phyloP scores from a whole-genome alignment of 2,113 vertebrate species.

The Spermophilus dauricus region DNA sequence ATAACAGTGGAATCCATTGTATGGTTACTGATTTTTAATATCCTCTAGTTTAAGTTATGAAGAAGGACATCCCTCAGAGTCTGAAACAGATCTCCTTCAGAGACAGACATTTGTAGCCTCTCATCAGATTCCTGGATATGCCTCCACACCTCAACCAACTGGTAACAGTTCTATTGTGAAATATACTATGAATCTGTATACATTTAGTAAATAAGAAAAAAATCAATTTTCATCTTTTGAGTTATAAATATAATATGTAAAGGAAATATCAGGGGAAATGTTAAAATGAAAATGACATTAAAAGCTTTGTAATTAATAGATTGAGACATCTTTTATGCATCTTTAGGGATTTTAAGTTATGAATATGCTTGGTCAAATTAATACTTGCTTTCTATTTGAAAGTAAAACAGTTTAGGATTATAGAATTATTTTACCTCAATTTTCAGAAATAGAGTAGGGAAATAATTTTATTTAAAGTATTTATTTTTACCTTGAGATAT shows the following conservation, averaged over 20 bases:
- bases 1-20: no score
- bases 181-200: not conserved
- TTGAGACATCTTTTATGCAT: not conserved
- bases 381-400: constrained; percentile 61
- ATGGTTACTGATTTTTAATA: constrained; percentile 71
- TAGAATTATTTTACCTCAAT: not conserved
- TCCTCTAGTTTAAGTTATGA: constrained; percentile 95
- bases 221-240: not conserved
- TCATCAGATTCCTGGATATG: constrained; percentile 95
- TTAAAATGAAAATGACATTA: constrained; percentile 63
- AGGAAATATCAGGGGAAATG: not conserved
- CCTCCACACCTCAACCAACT: constrained; percentile 93
- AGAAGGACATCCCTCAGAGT: constrained; percentile 92
- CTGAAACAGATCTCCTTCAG: constrained; percentile 96
- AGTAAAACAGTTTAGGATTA: constrained; percentile 23
- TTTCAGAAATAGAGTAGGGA: constrained; percentile 15
- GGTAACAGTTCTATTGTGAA: constrained; percentile 87
- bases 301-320: constrained; percentile 56
- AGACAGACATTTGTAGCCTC: constrained; percentile 94
- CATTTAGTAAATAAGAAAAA: constrained; percentile 39
- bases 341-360: constrained; percentile 63
- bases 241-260: constrained; percentile 11
- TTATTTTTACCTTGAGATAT: constrained; percentile 53
- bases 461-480: constrained; percentile 33
- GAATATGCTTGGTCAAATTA: constrained; percentile 67